Conservation (phyloP, 2,797 vertebrate species). For the Botia almorhae region DNA sequence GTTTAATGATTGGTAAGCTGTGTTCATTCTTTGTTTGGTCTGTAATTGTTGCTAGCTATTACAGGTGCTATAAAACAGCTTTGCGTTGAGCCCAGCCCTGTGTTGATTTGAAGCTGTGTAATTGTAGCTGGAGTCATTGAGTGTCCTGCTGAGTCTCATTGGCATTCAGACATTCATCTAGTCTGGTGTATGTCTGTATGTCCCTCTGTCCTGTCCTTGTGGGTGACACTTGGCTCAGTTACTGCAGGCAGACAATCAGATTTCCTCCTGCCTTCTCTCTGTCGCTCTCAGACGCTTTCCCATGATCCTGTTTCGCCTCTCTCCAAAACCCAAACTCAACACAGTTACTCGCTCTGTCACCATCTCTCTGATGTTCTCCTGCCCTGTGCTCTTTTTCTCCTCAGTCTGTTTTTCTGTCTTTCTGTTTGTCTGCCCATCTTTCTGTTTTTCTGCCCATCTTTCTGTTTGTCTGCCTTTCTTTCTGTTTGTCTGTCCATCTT, state of each 20-base stretch:
- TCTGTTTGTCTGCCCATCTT: no score
- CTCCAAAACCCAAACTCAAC: slow-evolving; percentile 16
- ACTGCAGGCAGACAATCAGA: slow-evolving; percentile 63
- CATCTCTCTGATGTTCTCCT: slow-evolving; percentile 13
- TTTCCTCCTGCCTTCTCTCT: slow-evolving; percentile 23
- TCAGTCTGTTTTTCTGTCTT: not conserved
- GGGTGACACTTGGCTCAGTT: slow-evolving; percentile 64
- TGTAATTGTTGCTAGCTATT: slow-evolving; percentile 43
- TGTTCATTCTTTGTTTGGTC: slow-evolving; percentile 27
- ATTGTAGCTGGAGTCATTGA: not conserved
- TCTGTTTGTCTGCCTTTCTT: no score
- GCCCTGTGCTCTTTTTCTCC: slow-evolving; percentile 24
- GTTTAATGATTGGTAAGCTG: slow-evolving; percentile 93
- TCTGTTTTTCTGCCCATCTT: no score
- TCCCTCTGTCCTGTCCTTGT: slow-evolving; percentile 56
- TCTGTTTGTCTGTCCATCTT: no score
- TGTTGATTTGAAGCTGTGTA: not conserved
- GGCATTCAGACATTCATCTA: slow-evolving; percentile 78
- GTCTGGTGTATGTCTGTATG: slow-evolving; percentile 50
- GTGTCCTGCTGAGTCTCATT: slow-evolving; percentile 65
- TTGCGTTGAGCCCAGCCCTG: not conserved
- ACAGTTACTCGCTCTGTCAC: not conserved
- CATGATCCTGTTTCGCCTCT: slow-evolving; percentile 11
- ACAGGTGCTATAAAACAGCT: not conserved
- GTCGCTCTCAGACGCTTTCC: not conserved